Evolutionary conservation across 2,888 invertebrate genomes (phyloP), one percentile per base, ranked within the genome.

Genomic region (Noctua fimbriata): DNA sequence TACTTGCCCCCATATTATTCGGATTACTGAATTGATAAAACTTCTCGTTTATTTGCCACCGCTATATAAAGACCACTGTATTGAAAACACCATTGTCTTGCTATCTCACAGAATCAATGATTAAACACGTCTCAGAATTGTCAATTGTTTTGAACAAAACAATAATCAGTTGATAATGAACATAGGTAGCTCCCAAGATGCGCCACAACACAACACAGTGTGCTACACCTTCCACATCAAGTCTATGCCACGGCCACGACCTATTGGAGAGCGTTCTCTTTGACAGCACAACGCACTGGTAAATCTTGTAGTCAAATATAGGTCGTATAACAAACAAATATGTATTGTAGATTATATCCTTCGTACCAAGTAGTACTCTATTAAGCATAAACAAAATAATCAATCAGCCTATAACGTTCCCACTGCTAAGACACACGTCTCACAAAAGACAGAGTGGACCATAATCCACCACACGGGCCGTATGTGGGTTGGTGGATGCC

Each of bases 21-120:
- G 72, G 32, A 52, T 78, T 79, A 9, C 79, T 69, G 79, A 49
- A 87, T 89, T 76, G 76, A 77, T 89, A 91, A 93, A 92, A 91
- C 90, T 88, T 49, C 80, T 63, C 36, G 55, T 77, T 76, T 73
- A 73, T 67, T 85, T 73, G 41, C 76, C 86, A 85, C 79, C 85
- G 80, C 85, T 90, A 78, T 83, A 81, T 70, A 83, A 82, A 88
- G 84, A 87, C 86, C 82, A 70, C 49, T 78, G 89, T 89, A 89
- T 84, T 91, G 89, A 84, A 90, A 89, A 83, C 81, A 86, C 73
- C 89, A 92, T 90, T 89, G 91, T 90, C 81, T 76, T 69, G 14
- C 71, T 85, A 87, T 87, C 86, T 84, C 60, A 74, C 60, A 81
- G 76, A 76, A 79, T 83, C 75, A 73, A 63, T 80, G 88, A 89